phyloP scores from a whole-genome alignment of 92 coral and sea anemone species.

The Paramuricea clavata region DNA sequence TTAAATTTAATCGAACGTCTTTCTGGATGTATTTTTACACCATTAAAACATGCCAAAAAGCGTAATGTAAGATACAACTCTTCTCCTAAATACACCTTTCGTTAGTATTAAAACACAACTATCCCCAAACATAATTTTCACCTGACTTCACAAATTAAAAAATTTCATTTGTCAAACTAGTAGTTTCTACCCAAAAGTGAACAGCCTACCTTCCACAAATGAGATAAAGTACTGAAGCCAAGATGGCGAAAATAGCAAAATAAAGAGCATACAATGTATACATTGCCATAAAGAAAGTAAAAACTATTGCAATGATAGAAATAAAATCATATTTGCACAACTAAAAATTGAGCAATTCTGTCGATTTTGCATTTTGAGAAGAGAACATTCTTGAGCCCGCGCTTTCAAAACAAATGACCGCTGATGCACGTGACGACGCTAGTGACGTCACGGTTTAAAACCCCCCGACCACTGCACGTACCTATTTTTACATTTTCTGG shows the following conservation, averaged over 20 bases:
- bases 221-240: slow-evolving; percentile 1
- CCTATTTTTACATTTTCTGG: background rate
- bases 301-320: background rate
- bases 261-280: slow-evolving; percentile 25
- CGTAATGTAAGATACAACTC: background rate
- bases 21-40: no score
- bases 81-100: background rate
- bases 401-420: slow-evolving; percentile 30
- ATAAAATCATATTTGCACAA: background rate
- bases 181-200: background rate
- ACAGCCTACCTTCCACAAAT: slow-evolving; percentile 42
- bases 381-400: slow-evolving; percentile 28
- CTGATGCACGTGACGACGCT: background rate
- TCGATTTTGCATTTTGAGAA: background rate
- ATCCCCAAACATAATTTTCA: no score
- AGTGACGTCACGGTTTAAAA: background rate
- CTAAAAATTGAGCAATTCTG: background rate
- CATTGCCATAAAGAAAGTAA: background rate
- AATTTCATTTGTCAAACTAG: background rate
- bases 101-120: background rate
- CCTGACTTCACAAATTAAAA: no score
- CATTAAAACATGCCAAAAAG: background rate
- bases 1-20: no score
- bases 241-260: slow-evolving; percentile 8
- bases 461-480: background rate